phyloP scores from a whole-genome alignment of 2,797 vertebrate genomes.

The Enteromius thamalakanensis region DNA sequence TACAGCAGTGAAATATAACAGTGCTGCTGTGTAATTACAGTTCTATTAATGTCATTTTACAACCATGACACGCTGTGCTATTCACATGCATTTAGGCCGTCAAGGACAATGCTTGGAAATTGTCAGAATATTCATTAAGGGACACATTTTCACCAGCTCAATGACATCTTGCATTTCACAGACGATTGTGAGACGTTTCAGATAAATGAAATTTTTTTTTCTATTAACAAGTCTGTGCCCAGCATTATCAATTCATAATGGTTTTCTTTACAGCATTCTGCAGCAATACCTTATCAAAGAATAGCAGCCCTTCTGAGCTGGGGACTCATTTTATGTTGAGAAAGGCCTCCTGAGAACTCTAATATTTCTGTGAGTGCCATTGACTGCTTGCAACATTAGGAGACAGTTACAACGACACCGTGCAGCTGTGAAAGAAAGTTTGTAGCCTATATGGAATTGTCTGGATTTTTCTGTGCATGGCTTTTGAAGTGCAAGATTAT shows the following conservation, averaged over 20 bases:
- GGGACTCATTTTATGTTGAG: slow-evolving; percentile 69
- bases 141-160: slow-evolving; percentile 71
- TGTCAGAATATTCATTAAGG: slow-evolving; percentile 76
- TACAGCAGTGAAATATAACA: slow-evolving; percentile 68
- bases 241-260: slow-evolving; percentile 79
- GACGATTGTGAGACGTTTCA: slow-evolving; percentile 73
- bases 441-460: background rate
- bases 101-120: slow-evolving; percentile 73
- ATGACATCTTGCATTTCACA: slow-evolving; percentile 80
- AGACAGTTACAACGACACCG: slow-evolving; percentile 16
- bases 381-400: slow-evolving; percentile 19
- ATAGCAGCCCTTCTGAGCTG: slow-evolving; percentile 72
- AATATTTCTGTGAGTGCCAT: slow-evolving; percentile 48
- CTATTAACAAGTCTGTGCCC: slow-evolving; percentile 74
- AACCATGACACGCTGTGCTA: slow-evolving; percentile 76
- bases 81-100: slow-evolving; percentile 76
- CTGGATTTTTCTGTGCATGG: background rate
- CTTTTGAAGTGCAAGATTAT: background rate
- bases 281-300: slow-evolving; percentile 78
- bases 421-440: background rate
- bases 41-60: slow-evolving; percentile 81
- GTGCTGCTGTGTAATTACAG: slow-evolving; percentile 77
- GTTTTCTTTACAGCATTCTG: slow-evolving; percentile 72
- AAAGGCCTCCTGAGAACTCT: slow-evolving; percentile 54
- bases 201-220: slow-evolving; percentile 76